Evolutionary conservation across 2,797 vertebrate genomes (phyloP).

Genomic region (Heteromormyrus szaboi): DNA sequence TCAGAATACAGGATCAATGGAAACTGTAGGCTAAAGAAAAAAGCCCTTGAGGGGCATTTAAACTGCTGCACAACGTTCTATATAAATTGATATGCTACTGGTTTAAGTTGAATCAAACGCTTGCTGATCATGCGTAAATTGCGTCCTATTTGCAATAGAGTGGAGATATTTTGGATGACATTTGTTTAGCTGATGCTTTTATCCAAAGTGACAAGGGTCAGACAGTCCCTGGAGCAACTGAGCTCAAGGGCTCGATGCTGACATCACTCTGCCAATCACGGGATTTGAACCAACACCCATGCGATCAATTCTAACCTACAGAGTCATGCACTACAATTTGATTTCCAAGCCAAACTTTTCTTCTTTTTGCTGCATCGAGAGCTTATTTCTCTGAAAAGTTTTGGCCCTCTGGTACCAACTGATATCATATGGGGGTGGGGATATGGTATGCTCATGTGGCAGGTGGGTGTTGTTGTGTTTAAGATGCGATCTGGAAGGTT

Average conservation of each 20-base stretch:
- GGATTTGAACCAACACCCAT: background rate
- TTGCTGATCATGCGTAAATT: background rate
- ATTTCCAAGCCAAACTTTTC: background rate
- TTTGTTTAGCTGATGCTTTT: background rate
- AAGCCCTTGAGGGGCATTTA: background rate
- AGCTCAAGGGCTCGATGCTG: background rate
- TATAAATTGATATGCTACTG: background rate
- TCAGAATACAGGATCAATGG: background rate
- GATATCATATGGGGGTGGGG: background rate
- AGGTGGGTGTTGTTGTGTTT: background rate
- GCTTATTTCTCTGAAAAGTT: background rate
- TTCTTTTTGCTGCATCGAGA: background rate
- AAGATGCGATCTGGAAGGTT: background rate
- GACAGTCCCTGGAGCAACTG: background rate
- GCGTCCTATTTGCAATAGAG: background rate
- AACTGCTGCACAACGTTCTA: background rate
- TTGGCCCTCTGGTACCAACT: background rate
- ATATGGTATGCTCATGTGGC: background rate
- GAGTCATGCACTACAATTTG: background rate
- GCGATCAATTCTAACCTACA: background rate
- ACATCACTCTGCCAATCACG: background rate
- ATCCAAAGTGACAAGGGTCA: background rate
- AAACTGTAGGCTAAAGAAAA: background rate
- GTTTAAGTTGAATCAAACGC: background rate
- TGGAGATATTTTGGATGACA: background rate